Base-by-base conservation (phyloP, 2,797 vertebrate species). In the Peromyscus attwateri region DNA sequence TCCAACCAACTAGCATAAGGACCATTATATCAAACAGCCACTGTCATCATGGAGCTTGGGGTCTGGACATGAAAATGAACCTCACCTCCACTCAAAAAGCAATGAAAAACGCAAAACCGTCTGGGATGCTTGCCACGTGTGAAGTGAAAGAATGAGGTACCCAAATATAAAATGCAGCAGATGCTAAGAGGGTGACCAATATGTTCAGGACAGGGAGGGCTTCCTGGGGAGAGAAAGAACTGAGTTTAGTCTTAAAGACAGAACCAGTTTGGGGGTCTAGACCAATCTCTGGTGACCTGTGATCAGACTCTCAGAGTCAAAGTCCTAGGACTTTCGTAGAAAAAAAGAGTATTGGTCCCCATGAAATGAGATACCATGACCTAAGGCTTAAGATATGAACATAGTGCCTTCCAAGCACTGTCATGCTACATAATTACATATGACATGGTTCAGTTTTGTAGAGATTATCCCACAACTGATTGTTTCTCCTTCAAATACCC, bases 401-500 rank as follows among this genome's bases (percentile, higher is more conserved):
- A 71, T 6, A 40, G 6, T 90, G 21, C 73, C 68, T 82, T 92
- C 46, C 57, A 95, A 93, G 21, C 23, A 90, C 37, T 52, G 8
- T 25, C 40, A 27, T 55, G 75, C 55, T 87, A 23, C n/a, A 11
- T 46, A n/a, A 84, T 60, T 75, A 3, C 13, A 25, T 76, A 21
- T 25, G 25, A 73, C 19, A 16, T 40, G 37, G 71, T 52, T 64
- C 85, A 73, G 8, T 19, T 46, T 11, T 27, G 3, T 40, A 68
- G n/a, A 91, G 40, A 55, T 92, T 92, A 95, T 87, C 70, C 64
- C 70, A 92, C 23, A 91, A 62, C 52, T 94, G 43, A 82, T 46
- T 92, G 16, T 95, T 94, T 97, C 68, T 97, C 64, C 37, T 94
- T 97, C 60, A 68, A 92, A 40, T 46, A 62, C 81, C 77, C 90